Base-by-base conservation (phyloP, 2,113 vertebrate species). In the Pygoscelis antarcticus region DNA sequence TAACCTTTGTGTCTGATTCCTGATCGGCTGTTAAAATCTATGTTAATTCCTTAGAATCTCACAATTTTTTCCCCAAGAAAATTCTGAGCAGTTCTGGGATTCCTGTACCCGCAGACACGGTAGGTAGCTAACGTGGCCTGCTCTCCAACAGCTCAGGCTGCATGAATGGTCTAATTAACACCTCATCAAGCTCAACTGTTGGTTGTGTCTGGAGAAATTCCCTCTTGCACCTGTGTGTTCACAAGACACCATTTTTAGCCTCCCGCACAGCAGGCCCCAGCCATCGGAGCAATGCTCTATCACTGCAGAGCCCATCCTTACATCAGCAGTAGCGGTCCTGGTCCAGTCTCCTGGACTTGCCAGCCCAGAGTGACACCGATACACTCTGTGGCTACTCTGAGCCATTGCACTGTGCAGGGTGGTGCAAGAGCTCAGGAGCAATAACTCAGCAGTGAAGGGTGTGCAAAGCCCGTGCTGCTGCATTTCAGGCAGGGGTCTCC, bases 121-220 rank as follows among this genome's bases (percentile, higher is more conserved):
- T 93, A 97, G 90, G 97, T 96, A 98, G 96, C 97, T 91, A 78
- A 91, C 30, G 0, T 54, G 86, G 47, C 74, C 83, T 94, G 83
- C 78, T 93, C 95, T 94, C 89, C 83, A 86, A 96, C 78, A 96
- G 93, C 88, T 97, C 94, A 83, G 83, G 83, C 92, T 96, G 75
- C 92, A 95, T 87, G 96, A 97, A 97, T 94, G 87, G 92, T 82
- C 95, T 95, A 97, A 98, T 98, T 97, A 98, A 97, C 97, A 97
- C 97, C 96, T 98, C 97, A 98, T 98, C 97, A 97, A 97, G 95
- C 82, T 74, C 93, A 91, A 26, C 88, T 62, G 57, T 77, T 75
- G 88, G 90, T 88, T 77, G 93, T 78, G 89, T 76, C 96, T 96
- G 95, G 80, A 96, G 78, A 95, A 97, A 95, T 93, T 96, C 90